Evolutionary conservation across 2,113 vertebrate species (phyloP), one percentile per base, ranked within the genome.

Genomic region (Trogon surrucura): DNA sequence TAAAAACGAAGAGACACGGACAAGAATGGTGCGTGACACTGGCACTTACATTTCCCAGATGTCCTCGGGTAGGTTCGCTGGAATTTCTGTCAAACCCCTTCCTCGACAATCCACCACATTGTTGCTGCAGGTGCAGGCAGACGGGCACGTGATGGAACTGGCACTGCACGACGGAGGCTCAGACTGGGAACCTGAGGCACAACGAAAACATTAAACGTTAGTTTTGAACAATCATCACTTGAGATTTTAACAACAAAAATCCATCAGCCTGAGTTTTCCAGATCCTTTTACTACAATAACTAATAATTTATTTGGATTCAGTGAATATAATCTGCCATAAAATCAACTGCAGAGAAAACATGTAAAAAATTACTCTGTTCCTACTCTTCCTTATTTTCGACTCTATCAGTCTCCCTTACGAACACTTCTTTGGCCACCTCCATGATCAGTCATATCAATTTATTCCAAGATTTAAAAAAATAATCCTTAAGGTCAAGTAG

Each of bases 81-180:
- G 99, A 69, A 99, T 99, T 97, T 99, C 99, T 0, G 98, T 99
- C 34, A 99, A 96, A 66, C 99, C 96, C 97, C 99, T 99, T 57
- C 99, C 99, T 53, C 99, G 98, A 96, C 99, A 99, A 97, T 99
- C 99, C 97, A 99, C 98, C 0, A 99, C 99, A 86, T 99, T 99
- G 98, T 99, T 99, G 97, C 99, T 99, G 96, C 99, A 99, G 94
- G 98, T 99, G 97, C 99, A 99, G 97, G 98, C 98, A 26, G 98
- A 97, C 6, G 99, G 99, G 91, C 99, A 99, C 41, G 99, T 98
- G 38, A 99, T 97, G 22, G 98, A 98, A 93, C 99, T 99, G 93
- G 99, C 98, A 18, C 97, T 98, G 96, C 99, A 99, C 4, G 98
- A 97, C 0, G 98, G 98, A 36, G 98, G 92, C 88, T 99, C 99